Evolutionary conservation across 2,888 invertebrate genomes (phyloP).

Genomic region (Rhimphoctona megacephalus): DNA sequence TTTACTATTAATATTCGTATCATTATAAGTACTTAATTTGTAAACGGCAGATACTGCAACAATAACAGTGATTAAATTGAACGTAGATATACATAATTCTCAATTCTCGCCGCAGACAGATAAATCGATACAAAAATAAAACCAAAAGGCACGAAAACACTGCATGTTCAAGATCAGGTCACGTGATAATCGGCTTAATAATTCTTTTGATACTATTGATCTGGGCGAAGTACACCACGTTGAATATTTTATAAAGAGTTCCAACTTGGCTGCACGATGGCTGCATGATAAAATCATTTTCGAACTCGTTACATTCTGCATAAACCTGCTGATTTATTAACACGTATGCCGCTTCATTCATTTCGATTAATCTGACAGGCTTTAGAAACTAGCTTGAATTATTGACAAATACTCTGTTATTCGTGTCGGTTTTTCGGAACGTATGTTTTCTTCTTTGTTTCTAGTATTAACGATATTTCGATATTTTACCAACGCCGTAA

Average conservation of each 20-base stretch:
- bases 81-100: not conserved
- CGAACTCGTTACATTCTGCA: conserved; percentile 75
- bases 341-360: conserved; percentile 17
- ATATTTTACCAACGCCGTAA: not conserved
- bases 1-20: not conserved
- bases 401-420: not conserved
- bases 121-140: not conserved
- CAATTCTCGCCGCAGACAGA: not conserved
- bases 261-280: conserved; percentile 72
- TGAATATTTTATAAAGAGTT: conserved; percentile 78
- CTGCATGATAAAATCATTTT: conserved; percentile 77
- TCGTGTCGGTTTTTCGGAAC: not conserved
- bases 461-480: not conserved
- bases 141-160: not conserved
- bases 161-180: conserved; percentile 3
- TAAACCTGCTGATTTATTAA: conserved; percentile 72
- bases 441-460: not conserved
- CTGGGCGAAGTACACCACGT: conserved; percentile 58
- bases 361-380: conserved; percentile 15
- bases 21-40: not conserved
- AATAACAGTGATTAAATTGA: not conserved
- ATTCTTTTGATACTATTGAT: conserved; percentile 70
- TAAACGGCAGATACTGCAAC: not conserved
- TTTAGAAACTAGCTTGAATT: conserved; percentile 12
- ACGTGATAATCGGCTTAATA: conserved; percentile 70